Percentiles rank a stretch among this genome's conserved stretches.
phyloP scores from a whole-genome alignment of 1,140 invertebrate genomes.

The Mizuhopecten yessoensis region DNA sequence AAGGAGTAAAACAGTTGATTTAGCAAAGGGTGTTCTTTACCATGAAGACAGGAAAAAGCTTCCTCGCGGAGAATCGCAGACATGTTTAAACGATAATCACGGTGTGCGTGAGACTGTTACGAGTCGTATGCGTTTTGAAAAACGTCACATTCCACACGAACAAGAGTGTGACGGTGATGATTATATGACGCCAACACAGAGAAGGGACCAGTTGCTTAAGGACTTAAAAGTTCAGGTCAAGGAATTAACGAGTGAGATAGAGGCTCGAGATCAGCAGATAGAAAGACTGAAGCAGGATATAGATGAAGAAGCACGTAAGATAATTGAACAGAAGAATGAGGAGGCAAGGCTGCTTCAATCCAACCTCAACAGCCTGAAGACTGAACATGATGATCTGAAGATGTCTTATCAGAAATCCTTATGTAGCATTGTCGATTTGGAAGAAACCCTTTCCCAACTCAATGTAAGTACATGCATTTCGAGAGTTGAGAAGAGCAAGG shows the following conservation, averaged over 20 bases:
- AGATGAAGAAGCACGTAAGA: slow-evolving; percentile 54
- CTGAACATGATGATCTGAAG: slow-evolving; percentile 58
- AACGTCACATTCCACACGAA: slow-evolving; percentile 64
- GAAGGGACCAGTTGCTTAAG: slow-evolving; percentile 69
- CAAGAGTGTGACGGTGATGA: slow-evolving; percentile 54
- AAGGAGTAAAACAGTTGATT: slow-evolving; percentile 19
- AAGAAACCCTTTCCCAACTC: slow-evolving; percentile 58
- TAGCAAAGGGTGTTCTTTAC: neutral
- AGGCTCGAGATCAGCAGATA: slow-evolving; percentile 63
- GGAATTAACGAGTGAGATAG: slow-evolving; percentile 61
- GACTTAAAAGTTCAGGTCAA: slow-evolving; percentile 66
- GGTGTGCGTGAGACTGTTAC: slow-evolving; percentile 65
- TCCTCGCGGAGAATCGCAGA: neutral
- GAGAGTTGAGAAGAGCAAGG: too few relatives aligned
- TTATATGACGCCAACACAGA: slow-evolving; percentile 73
- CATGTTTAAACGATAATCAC: slow-evolving; percentile 22
- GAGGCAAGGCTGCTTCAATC: slow-evolving; percentile 55
- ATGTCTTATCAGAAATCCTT: slow-evolving; percentile 60
- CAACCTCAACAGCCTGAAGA: slow-evolving; percentile 50
- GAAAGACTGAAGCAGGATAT: slow-evolving; percentile 53
- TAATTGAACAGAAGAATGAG: slow-evolving; percentile 54
- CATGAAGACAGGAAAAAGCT: neutral
- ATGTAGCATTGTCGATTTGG: slow-evolving; percentile 52
- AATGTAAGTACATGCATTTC: slow-evolving; percentile 53
- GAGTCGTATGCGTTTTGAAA: slow-evolving; percentile 68